Evolutionary conservation across 2,888 invertebrate species (phyloP).

Genomic region (Agapetus fuscipes): DNA sequence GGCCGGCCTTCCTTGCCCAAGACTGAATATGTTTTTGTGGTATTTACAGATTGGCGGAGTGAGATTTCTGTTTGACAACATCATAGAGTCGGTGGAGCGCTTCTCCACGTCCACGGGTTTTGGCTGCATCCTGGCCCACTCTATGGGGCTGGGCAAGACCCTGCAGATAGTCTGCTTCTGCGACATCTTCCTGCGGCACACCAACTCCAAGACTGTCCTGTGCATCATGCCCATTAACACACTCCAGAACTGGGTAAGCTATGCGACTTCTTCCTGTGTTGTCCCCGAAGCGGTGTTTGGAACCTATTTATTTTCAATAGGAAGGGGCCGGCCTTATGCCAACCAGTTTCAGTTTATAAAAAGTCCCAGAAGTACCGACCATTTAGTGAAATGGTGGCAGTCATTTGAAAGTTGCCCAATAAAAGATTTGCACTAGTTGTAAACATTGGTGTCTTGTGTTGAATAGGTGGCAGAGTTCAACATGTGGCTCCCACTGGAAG

Average conservation of each 20-base stretch:
- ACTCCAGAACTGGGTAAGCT: constrained; percentile 83
- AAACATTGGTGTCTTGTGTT: too few species aligned
- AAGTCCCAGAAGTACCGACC: too few species aligned
- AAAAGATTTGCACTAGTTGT: not conserved
- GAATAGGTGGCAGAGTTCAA: constrained; percentile 93
- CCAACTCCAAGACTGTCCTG: constrained; percentile 77
- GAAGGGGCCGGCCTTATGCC: too few species aligned
- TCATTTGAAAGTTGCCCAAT: too few species aligned
- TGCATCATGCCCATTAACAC: constrained; percentile 99
- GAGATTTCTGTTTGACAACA: constrained; percentile 92
- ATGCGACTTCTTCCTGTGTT: too few species aligned
- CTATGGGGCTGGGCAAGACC: constrained; percentile 99
- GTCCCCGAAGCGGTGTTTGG: too few species aligned
- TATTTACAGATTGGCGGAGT: constrained; percentile 83
- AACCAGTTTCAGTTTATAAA: too few species aligned
- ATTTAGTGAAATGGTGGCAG: too few species aligned
- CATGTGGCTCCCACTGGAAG: constrained; percentile 85
- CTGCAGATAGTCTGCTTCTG: constrained; percentile 92
- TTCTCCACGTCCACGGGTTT: constrained; percentile 85
- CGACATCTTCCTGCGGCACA: constrained; percentile 90
- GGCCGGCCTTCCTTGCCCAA: too few species aligned
- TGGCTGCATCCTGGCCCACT: constrained; percentile 97
- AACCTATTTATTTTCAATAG: too few species aligned
- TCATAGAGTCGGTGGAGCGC: constrained; percentile 85
- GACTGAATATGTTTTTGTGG: too few species aligned